Percentiles rank a stretch among this genome's conserved stretches.
Conservation (phyloP, 2,113 vertebrate species). For the Ellobius talpinus region DNA sequence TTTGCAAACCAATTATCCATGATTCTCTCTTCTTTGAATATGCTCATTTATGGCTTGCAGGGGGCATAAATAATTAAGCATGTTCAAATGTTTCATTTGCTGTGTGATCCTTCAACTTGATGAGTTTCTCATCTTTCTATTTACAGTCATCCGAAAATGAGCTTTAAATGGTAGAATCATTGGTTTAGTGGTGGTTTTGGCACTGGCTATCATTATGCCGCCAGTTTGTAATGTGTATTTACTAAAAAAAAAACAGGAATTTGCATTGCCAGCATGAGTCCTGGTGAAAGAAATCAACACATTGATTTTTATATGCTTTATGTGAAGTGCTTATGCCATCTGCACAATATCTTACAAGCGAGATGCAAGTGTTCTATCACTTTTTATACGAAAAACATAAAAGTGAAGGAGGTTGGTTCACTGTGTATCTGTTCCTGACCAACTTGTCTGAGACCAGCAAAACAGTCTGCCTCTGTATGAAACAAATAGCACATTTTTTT, state of each 20-base stretch:
- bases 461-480: background rate
- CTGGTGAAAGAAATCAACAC: background rate
- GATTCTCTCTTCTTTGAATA: background rate
- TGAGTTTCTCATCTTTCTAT: background rate
- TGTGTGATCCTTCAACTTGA: background rate
- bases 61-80: conserved; percentile 21
- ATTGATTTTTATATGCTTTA: background rate
- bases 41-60: background rate
- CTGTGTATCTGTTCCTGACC: background rate
- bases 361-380: background rate
- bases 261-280: background rate
- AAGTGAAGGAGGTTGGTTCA: background rate
- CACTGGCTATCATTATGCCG: background rate
- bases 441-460: background rate
- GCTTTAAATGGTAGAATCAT: background rate
- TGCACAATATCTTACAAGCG: background rate
- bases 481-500: background rate
- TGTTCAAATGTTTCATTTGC: conserved; percentile 8
- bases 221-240: background rate
- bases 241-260: background rate
- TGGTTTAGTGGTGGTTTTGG: background rate
- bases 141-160: background rate
- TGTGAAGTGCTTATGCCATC: background rate
- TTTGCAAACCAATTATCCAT: background rate
- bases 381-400: background rate